These are phyloP conservation scores for Leptopilina myrica DNA, from an alignment of 2,888 invertebrate species.

Conservation along the genomic window DNA sequence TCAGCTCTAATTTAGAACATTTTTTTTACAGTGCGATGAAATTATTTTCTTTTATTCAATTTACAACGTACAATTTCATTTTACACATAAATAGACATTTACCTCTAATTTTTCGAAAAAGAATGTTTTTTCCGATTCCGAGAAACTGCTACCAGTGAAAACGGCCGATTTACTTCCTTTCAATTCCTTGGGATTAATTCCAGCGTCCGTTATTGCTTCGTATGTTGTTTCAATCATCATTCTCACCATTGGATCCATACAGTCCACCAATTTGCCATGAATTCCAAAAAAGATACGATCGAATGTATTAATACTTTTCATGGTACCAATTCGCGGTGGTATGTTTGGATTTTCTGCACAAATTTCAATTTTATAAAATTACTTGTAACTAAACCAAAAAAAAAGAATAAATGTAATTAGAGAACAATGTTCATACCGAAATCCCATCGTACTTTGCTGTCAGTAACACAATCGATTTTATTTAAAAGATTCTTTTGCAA, in stretches of 20 bases:
- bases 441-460: slow-evolving; percentile 48
- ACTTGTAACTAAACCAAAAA: too few species aligned
- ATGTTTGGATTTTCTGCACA: slow-evolving; percentile 15
- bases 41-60: too few species aligned
- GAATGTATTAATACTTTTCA: slow-evolving; percentile 48
- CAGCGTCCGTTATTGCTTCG: slow-evolving; percentile 57
- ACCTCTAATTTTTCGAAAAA: slow-evolving; percentile 55
- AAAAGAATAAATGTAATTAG: neutral
- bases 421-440: slow-evolving; percentile 43
- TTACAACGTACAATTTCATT: too few species aligned
- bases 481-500: slow-evolving; percentile 72
- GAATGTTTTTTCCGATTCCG: slow-evolving; percentile 55
- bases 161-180: slow-evolving; percentile 51
- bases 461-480: slow-evolving; percentile 50
- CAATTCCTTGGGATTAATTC: slow-evolving; percentile 54
- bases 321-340: slow-evolving; percentile 51
- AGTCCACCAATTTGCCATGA: slow-evolving; percentile 48
- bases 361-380: too few species aligned
- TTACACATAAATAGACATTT: too few species aligned
- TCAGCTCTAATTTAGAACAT: too few species aligned
- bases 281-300: slow-evolving; percentile 58
- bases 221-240: slow-evolving; percentile 50
- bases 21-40: too few species aligned
- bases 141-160: slow-evolving; percentile 51
- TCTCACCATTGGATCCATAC: slow-evolving; percentile 56